Base-by-base conservation (phyloP, 1,140 invertebrate genomes). In the Orchestia grillus region DNA sequence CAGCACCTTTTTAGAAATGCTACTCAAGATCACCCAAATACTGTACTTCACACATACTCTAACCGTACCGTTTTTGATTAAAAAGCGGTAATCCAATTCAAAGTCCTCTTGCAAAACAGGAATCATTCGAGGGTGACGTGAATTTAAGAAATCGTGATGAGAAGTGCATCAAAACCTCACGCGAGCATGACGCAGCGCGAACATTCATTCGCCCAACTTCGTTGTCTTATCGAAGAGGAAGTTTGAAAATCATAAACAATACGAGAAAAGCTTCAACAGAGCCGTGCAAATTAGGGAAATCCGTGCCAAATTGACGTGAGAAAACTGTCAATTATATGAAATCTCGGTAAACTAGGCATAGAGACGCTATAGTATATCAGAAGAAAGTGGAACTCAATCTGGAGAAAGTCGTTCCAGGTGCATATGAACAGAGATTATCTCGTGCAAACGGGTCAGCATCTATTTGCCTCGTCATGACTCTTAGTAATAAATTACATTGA, bases 361-460 rank as follows among this genome's bases (percentile, higher is more conserved):
- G 11, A 90, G 15, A 90, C 88, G n/a, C 42, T 42, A 3, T 90
- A 42, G 28, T 90, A 90, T 44, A n/a, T n/a, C 8, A 41, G 87
- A 87, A 87, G 88, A 90, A 90, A 90, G 88, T 90, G 88, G 88
- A 90, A 41, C 88, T 90, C 43, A 11, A 42, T 90, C 43, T 41
- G 88, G 88, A 90, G 88, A 90, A 42, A 90, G 88, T 43, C 11
- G 88, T 42, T 90, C 62, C 62, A 77, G 62, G 62, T 77, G 62
- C 62, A 23, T 36, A 77, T 77, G 62, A 77, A 77, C 19, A 53
- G 62, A 77, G 62, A 77, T 23, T 23, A 77, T 77, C 62, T 23
- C 62, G 28, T 36, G 62, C 36, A 77, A 77, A 77, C 62, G 62
- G 62, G 62, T 77, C 62, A 77, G 62, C 62, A 19, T 77, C 15